phyloP scores from a whole-genome alignment of 2,113 vertebrate species.

The Podarcis cretensis region DNA sequence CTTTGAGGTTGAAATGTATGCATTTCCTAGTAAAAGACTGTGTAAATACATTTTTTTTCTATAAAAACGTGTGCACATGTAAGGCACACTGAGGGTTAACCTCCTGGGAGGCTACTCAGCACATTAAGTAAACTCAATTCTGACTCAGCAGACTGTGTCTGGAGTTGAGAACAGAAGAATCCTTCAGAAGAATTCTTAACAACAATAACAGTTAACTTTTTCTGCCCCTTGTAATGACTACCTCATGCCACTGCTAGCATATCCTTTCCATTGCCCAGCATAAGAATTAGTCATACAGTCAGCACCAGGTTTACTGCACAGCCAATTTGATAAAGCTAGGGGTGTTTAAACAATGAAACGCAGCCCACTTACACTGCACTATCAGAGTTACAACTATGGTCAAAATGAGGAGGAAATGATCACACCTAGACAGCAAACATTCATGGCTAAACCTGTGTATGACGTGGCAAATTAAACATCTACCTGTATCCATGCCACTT shows the following conservation, averaged over 20 bases:
- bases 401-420: constrained; percentile 36
- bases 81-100: constrained; percentile 45
- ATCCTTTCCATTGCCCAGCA: neutral
- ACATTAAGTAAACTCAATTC: constrained; percentile 34
- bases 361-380: constrained; percentile 25
- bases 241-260: constrained; percentile 19
- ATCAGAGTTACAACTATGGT: neutral
- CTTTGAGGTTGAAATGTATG: neutral
- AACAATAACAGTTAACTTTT: constrained; percentile 51
- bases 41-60: neutral
- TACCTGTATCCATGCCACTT: constrained; percentile 2
- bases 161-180: constrained; percentile 49
- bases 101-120: neutral
- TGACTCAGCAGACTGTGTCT: constrained; percentile 68
- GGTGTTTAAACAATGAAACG: constrained; percentile 5
- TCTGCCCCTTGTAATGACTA: constrained; percentile 34
- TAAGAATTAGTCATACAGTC: constrained; percentile 27
- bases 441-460: constrained; percentile 31
- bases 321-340: constrained; percentile 29
- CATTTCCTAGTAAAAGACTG: neutral
- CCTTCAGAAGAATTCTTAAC: constrained; percentile 55
- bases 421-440: neutral
- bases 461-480: neutral
- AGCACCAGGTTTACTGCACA: neutral
- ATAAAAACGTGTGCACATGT: neutral